phyloP scores from a whole-genome alignment of 2,113 vertebrate genomes.

The Misgurnus anguillicaudatus region DNA sequence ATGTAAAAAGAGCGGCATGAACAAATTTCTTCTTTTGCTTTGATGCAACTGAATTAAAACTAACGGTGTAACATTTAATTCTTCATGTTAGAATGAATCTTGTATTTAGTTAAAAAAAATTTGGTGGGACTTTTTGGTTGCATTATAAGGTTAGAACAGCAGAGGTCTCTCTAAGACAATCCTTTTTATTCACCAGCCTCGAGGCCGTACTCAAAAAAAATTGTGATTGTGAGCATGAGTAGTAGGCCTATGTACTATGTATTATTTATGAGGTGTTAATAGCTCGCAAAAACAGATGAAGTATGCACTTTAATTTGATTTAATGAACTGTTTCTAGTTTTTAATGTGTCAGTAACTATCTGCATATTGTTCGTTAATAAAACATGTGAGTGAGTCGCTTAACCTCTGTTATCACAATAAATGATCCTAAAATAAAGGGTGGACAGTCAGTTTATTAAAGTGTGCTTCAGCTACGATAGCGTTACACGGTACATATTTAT shows the following conservation, averaged over 20 bases:
- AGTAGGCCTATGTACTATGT: conserved; percentile 52
- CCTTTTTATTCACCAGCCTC: not conserved
- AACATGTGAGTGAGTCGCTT: conserved; percentile 48
- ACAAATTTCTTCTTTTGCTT: too few species aligned
- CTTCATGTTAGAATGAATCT: not conserved
- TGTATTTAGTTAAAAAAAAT: not conserved
- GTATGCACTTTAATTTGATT: conserved; percentile 56
- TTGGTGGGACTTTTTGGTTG: not conserved
- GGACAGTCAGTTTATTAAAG: conserved; percentile 47
- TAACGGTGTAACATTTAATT: not conserved
- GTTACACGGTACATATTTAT: conserved; percentile 14
- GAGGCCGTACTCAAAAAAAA: not conserved
- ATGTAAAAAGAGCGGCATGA: too few species aligned
- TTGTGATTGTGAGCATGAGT: not conserved
- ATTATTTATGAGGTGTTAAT: conserved; percentile 57
- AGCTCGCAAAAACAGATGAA: conserved; percentile 54
- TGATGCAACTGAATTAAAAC: too few species aligned
- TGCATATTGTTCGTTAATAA: conserved; percentile 57
- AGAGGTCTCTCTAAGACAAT: conserved; percentile 54
- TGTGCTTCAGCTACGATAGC: conserved; percentile 33
- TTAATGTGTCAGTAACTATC: conserved; percentile 54
- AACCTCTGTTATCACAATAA: conserved; percentile 54
- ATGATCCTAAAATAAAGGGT: conserved; percentile 51
- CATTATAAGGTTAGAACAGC: conserved; percentile 34
- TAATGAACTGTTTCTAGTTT: conserved; percentile 55